A percentile compares a stretch with the other conserved stretches of the same genome.
Conservation (phyloP, 2,888 invertebrate species). For the Diarsia mendica region DNA sequence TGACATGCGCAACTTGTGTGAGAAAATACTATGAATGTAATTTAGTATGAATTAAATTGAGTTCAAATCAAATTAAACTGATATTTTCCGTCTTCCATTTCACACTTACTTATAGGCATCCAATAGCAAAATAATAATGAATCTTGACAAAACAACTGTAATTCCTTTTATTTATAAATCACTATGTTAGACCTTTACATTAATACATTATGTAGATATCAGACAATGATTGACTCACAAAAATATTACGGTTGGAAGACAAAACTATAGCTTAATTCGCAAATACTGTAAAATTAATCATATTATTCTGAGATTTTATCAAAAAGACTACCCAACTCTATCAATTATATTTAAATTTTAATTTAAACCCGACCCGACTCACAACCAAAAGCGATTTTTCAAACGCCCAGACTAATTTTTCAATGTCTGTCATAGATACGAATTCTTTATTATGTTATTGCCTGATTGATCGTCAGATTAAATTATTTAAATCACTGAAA, state of each 20-base stretch:
- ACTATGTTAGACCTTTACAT: background rate
- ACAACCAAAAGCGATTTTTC: conserved; percentile 66
- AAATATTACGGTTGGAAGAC: background rate
- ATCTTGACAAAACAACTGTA: background rate
- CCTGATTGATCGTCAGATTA: conserved; percentile 66
- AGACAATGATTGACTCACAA: too few species aligned
- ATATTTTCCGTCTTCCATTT: background rate
- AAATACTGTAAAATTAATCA: conserved; percentile 16
- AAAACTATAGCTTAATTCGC: background rate
- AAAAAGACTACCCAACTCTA: conserved; percentile 25
- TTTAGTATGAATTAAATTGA: background rate
- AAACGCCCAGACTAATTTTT: conserved; percentile 67
- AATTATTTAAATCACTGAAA: conserved; percentile 38
- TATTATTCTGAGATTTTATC: conserved; percentile 9
- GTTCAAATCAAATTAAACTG: background rate
- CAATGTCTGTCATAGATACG: conserved; percentile 64
- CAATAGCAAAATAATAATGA: background rate
- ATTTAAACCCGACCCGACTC: conserved; percentile 49
- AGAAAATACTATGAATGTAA: background rate
- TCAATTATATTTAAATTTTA: conserved; percentile 49
- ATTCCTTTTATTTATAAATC: background rate
- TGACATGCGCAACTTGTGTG: conserved; percentile 17
- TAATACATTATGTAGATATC: background rate
- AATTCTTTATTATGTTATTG: conserved; percentile 65
- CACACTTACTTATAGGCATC: background rate